Conservation (phyloP, 2,797 vertebrate species). For the Sebastes diaconus region DNA sequence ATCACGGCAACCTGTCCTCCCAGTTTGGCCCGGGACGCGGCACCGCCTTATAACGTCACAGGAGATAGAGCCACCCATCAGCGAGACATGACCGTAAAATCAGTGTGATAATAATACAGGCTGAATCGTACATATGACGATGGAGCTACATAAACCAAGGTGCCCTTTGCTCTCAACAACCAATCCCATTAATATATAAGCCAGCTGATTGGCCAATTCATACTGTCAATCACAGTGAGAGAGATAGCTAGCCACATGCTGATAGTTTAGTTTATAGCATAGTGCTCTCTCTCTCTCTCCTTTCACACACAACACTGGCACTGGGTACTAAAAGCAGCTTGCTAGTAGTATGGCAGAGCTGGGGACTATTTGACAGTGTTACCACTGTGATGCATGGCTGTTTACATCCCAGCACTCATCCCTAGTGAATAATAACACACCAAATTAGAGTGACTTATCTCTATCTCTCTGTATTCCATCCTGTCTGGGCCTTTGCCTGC, state of each 20-base stretch:
- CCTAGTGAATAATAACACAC: conserved; percentile 70
- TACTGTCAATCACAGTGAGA: conserved; percentile 4
- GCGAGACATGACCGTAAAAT: conserved; percentile 44
- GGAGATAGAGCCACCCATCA: conserved; percentile 22
- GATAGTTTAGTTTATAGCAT: no score
- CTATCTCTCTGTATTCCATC: conserved; percentile 48
- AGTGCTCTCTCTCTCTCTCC: conserved; percentile 8
- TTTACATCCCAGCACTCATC: conserved; percentile 64
- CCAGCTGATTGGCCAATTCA: conserved; percentile 35
- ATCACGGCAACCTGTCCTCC: not conserved
- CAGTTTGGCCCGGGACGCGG: not conserved
- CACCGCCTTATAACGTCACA: not conserved
- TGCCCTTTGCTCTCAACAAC: conserved; percentile 68
- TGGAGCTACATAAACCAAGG: conserved; percentile 49
- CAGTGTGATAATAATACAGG: conserved; percentile 22
- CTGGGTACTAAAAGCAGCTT: conserved; percentile 51
- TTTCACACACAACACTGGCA: conserved; percentile 35
- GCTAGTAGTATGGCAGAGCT: conserved; percentile 47
- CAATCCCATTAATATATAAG: conserved; percentile 59
- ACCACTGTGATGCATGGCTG: conserved; percentile 68
- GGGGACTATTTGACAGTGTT: conserved; percentile 65
- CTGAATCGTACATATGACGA: conserved; percentile 10
- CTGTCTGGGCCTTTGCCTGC: conserved; percentile 40
- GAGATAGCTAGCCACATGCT: not conserved
- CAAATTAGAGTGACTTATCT: conserved; percentile 77